phyloP scores from a whole-genome alignment of 1,140 invertebrate genomes.

The Anastrepha obliqua region DNA sequence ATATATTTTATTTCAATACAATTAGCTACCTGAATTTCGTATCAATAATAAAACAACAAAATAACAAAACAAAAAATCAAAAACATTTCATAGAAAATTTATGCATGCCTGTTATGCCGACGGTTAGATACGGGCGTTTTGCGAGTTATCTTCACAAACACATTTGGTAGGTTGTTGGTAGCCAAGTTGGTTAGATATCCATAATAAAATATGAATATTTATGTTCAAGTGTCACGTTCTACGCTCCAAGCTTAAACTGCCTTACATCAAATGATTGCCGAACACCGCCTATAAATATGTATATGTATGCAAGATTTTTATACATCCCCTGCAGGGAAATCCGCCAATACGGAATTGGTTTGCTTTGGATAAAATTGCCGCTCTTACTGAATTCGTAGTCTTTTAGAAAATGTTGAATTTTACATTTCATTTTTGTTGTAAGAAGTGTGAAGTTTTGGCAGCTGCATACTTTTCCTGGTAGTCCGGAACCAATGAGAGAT shows the following conservation, averaged over 20 bases:
- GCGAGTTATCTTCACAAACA: background rate
- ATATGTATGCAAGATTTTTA: background rate
- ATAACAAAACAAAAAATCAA: background rate
- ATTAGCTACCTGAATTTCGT: slow-evolving; percentile 50
- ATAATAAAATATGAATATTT: slow-evolving; percentile 53
- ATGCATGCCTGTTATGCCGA: slow-evolving; percentile 8
- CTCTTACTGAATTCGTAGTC: no score
- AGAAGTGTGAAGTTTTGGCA: no score
- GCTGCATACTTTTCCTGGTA: no score
- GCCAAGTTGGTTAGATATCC: slow-evolving; percentile 5
- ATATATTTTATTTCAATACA: slow-evolving; percentile 49
- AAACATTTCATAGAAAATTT: slow-evolving; percentile 1
- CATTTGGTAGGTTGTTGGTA: slow-evolving; percentile 1
- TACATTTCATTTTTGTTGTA: no score
- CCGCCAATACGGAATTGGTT: background rate
- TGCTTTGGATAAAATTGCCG: background rate
- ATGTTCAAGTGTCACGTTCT: slow-evolving; percentile 46
- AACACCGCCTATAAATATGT: background rate
- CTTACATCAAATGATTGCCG: slow-evolving; percentile 32
- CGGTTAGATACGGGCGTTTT: background rate
- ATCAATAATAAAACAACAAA: slow-evolving; percentile 29
- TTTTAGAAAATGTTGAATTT: no score
- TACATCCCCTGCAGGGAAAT: no score
- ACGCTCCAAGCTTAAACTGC: slow-evolving; percentile 24
- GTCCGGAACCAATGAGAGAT: no score